Evolutionary conservation across 2,888 invertebrate genomes (phyloP).

Genomic region (Cyclophora albipunctata): DNA sequence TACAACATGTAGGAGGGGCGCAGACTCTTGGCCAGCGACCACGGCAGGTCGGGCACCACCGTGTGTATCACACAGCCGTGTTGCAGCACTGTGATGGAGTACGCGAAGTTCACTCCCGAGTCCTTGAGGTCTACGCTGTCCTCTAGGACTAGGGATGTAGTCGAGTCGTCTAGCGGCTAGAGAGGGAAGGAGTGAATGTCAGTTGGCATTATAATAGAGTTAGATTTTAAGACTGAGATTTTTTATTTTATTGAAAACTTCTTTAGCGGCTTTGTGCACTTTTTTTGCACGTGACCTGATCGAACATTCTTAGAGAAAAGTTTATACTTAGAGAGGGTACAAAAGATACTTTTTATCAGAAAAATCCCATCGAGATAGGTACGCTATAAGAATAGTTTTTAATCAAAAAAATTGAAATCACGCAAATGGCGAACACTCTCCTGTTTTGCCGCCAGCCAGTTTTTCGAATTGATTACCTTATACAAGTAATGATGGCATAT

Average conservation of each 20-base stretch:
- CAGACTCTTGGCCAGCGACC: constrained; percentile 84
- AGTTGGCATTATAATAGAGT: background rate
- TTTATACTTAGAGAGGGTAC: too few relatives aligned
- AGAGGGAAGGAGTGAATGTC: background rate
- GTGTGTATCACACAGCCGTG: constrained; percentile 90
- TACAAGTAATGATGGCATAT: constrained; percentile 89
- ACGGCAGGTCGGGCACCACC: constrained; percentile 86
- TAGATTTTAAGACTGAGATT: background rate
- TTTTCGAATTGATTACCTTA: constrained; percentile 65
- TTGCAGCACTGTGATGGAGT: constrained; percentile 87
- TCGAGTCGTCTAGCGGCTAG: constrained; percentile 76
- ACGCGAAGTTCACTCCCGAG: constrained; percentile 87
- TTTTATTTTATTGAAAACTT: background rate
- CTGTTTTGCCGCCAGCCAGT: too few relatives aligned
- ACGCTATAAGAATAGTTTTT: too few relatives aligned
- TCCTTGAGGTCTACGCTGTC: constrained; percentile 73
- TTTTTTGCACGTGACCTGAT: background rate
- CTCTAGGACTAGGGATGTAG: constrained; percentile 68
- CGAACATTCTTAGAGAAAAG: too few relatives aligned
- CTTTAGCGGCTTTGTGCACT: background rate
- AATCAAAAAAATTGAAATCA: too few relatives aligned
- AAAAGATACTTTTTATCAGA: background rate
- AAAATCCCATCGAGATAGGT: background rate
- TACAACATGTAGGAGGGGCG: constrained; percentile 86
- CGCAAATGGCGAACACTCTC: too few relatives aligned